A percentile compares a stretch with the other conserved stretches of the same genome.
phyloP scores from a whole-genome alignment of 2,888 invertebrate species.

The Brenthis hecate region DNA sequence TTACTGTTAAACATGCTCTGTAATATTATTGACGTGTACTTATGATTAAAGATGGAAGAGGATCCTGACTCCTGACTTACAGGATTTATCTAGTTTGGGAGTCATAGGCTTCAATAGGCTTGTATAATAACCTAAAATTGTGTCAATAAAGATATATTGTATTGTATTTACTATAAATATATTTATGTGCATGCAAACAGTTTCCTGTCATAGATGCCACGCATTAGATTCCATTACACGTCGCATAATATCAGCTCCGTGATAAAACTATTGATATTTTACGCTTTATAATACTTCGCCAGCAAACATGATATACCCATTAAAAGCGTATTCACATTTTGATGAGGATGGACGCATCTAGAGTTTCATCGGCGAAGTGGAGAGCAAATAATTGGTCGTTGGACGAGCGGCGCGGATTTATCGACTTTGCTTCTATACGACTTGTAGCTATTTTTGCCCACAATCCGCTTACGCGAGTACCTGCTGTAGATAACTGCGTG shows the following conservation, averaged over 20 bases:
- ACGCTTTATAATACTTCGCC: background rate
- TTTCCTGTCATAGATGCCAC: too few species aligned
- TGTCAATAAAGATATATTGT: too few species aligned
- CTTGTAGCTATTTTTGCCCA: background rate
- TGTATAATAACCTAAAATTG: too few species aligned
- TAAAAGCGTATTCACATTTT: constrained; percentile 22
- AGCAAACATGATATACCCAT: constrained; percentile 11
- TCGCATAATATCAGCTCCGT: background rate
- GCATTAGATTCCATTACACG: too few species aligned
- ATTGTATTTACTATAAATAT: too few species aligned
- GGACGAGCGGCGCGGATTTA: constrained; percentile 15
- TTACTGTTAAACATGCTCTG: too few species aligned
- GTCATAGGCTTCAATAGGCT: too few species aligned
- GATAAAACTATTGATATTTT: background rate
- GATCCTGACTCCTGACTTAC: too few species aligned
- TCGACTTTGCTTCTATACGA: background rate
- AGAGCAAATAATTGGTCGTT: constrained; percentile 25
- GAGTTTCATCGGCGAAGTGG: constrained; percentile 19
- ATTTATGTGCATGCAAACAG: too few species aligned
- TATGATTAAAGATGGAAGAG: too few species aligned
- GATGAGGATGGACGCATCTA: constrained; percentile 15
- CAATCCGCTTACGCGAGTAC: background rate
- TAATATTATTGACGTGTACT: too few species aligned
- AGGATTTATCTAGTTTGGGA: too few species aligned
- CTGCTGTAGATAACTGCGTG: background rate